A percentile compares a stretch with the other conserved stretches of the same genome.
phyloP scores from a whole-genome alignment of 2,113 vertebrate species.

The Neopipo cinnamomea region DNA sequence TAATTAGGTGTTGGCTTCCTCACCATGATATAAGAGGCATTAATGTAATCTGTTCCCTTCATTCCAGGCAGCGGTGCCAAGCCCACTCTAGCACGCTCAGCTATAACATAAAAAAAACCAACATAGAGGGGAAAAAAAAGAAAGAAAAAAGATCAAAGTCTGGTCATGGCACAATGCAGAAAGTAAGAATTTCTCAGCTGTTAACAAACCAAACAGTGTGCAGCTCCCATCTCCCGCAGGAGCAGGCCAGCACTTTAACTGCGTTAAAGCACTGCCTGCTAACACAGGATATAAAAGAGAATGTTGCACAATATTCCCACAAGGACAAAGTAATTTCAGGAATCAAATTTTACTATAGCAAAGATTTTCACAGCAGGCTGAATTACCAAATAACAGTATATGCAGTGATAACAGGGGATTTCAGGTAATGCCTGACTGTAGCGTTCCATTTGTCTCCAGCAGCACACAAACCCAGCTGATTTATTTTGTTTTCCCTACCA shows the following conservation, averaged over 20 bases:
- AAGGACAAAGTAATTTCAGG: constrained; percentile 49
- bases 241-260: constrained; percentile 48
- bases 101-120: constrained; percentile 63
- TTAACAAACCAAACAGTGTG: constrained; percentile 40
- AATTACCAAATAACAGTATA: constrained; percentile 55
- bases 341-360: constrained; percentile 57
- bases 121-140: background rate
- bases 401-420: constrained; percentile 25
- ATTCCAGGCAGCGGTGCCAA: constrained; percentile 89
- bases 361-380: constrained; percentile 48
- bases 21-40: constrained; percentile 98
- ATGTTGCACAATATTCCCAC: constrained; percentile 36
- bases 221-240: constrained; percentile 43
- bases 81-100: constrained; percentile 89
- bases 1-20: constrained; percentile 73
- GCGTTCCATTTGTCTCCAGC: constrained; percentile 26
- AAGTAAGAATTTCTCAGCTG: constrained; percentile 24
- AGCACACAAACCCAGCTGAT: constrained; percentile 13
- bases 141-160: constrained; percentile 15
- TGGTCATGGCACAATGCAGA: constrained; percentile 31
- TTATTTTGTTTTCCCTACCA: constrained; percentile 7
- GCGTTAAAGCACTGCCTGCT: constrained; percentile 34
- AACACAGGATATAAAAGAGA: constrained; percentile 56
- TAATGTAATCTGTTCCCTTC: constrained; percentile 96
- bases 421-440: constrained; percentile 24